phyloP scores from a whole-genome alignment of 2,113 vertebrate genomes.

The Leucoraja erinaceus region DNA sequence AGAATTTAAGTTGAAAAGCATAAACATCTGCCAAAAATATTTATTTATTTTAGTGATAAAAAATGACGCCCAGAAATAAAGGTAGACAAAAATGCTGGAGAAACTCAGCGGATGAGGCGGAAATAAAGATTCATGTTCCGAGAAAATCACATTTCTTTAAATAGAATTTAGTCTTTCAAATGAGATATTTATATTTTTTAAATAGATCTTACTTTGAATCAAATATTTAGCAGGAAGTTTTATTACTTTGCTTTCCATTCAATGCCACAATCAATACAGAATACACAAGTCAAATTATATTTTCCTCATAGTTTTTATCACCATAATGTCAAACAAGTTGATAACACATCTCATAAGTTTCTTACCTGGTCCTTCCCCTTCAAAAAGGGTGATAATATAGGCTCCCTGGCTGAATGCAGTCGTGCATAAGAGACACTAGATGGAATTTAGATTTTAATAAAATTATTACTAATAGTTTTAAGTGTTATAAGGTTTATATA shows the following conservation, averaged over 20 bases:
- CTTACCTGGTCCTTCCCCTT: slow-evolving; percentile 61
- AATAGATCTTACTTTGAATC: not conserved
- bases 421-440: slow-evolving; percentile 60
- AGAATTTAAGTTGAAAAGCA: not conserved
- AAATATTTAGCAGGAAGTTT: not conserved
- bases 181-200: not conserved
- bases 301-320: not conserved
- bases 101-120: no score
- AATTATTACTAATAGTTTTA: not conserved
- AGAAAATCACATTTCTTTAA: not conserved
- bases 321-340: not conserved
- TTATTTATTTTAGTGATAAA: not conserved
- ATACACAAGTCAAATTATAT: not conserved
- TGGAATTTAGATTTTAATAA: not conserved
- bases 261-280: not conserved
- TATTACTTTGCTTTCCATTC: not conserved
- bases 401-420: slow-evolving; percentile 63
- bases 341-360: not conserved
- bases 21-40: not conserved
- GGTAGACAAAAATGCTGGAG: no score
- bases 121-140: not conserved
- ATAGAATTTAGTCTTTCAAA: not conserved
- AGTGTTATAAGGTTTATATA: not conserved
- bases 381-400: slow-evolving; percentile 58
- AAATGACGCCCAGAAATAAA: not conserved